Percentiles rank a stretch among this genome's conserved stretches.
These are phyloP conservation scores for Drosophila sucinea DNA, from an alignment of 1,140 invertebrate genomes.

Conservation along the genomic window DNA sequence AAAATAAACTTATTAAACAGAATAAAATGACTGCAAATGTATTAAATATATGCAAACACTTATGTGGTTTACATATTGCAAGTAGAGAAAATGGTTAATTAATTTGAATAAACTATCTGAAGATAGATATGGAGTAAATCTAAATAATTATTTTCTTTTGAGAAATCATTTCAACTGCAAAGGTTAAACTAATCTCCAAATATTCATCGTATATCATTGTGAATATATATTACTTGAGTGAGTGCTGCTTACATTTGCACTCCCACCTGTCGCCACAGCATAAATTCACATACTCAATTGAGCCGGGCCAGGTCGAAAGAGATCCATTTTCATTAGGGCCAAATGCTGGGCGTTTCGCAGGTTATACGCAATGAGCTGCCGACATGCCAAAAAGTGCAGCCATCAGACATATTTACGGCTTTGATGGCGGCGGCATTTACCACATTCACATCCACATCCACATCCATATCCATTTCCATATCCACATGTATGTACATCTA, in stretches of 20 bases:
- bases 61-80: no score
- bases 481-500: background rate
- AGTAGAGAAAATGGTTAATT: no score
- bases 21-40: no score
- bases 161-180: no score
- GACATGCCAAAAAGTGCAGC: slow-evolving; percentile 74
- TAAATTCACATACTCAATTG: slow-evolving; percentile 61
- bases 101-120: no score
- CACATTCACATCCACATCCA: slow-evolving; percentile 4
- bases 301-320: slow-evolving; percentile 21
- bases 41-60: no score
- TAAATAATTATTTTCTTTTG: no score
- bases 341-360: slow-evolving; percentile 56
- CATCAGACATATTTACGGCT: slow-evolving; percentile 69
- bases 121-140: no score
- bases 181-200: no score
- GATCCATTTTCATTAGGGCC: slow-evolving; percentile 71
- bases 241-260: slow-evolving; percentile 20
- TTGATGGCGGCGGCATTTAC: slow-evolving; percentile 40
- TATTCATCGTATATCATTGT: slow-evolving; percentile 14
- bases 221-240: slow-evolving; percentile 43
- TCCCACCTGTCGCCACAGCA: slow-evolving; percentile 54
- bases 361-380: slow-evolving; percentile 39
- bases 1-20: no score
- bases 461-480: slow-evolving; percentile 4